Conservation (phyloP, 2,888 invertebrate genomes). For the Drosophila putrida region DNA sequence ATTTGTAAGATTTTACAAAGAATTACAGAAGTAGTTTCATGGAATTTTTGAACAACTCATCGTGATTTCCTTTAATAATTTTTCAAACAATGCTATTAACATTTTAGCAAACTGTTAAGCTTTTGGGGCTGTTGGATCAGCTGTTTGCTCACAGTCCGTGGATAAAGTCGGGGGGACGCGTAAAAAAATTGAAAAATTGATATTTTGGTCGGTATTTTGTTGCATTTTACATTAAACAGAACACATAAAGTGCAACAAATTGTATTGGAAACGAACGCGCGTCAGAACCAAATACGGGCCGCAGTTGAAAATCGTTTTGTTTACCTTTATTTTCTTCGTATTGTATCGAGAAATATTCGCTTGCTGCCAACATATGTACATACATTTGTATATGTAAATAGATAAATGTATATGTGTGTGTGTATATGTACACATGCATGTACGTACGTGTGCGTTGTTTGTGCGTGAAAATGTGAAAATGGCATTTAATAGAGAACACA, state of each 20-base stretch:
- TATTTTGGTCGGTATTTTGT: constrained; percentile 44
- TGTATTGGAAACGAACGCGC: constrained; percentile 17
- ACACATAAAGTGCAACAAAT: constrained; percentile 23
- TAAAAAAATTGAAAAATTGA: constrained; percentile 57
- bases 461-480: constrained; percentile 49
- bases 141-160: constrained; percentile 36
- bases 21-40: not conserved
- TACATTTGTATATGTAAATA: constrained; percentile 48
- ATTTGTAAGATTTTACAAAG: not conserved
- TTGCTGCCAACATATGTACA: constrained; percentile 42
- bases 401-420: constrained; percentile 8
- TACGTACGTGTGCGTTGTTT: constrained; percentile 27
- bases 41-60: not conserved
- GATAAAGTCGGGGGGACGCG: constrained; percentile 40
- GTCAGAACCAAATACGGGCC: constrained; percentile 17
- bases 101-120: constrained; percentile 18
- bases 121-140: constrained; percentile 24
- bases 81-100: constrained; percentile 11
- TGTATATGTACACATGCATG: constrained; percentile 9
- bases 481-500: constrained; percentile 53
- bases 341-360: constrained; percentile 54
- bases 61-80: not conserved
- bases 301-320: constrained; percentile 44
- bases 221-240: constrained; percentile 46
- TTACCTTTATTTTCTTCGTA: constrained; percentile 52